A percentile compares a stretch with the other conserved stretches of the same genome.
phyloP scores from a whole-genome alignment of 2,888 invertebrate species.

The Campopleginae sp. region DNA sequence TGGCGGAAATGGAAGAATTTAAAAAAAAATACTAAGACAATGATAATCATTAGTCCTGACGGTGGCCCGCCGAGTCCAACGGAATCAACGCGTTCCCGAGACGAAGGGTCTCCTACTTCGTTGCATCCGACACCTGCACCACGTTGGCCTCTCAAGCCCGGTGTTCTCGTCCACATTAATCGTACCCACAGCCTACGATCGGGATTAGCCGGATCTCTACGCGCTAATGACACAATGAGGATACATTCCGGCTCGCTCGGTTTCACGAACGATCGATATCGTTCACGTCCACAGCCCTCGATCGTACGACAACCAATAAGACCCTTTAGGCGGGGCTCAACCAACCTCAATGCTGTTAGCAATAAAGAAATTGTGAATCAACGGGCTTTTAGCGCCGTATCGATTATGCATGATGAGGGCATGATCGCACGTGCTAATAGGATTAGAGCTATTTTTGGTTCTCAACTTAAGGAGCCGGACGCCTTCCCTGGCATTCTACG shows the following conservation, averaged over 20 bases:
- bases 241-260: slow-evolving; percentile 70
- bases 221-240: slow-evolving; percentile 74
- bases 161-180: slow-evolving; percentile 94
- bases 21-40: slow-evolving; percentile 38
- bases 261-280: slow-evolving; percentile 67
- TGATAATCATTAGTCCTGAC: slow-evolving; percentile 83
- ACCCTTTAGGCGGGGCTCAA: slow-evolving; percentile 68
- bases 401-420: slow-evolving; percentile 78
- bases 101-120: slow-evolving; percentile 69
- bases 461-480: slow-evolving; percentile 80
- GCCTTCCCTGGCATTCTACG: slow-evolving; percentile 82
- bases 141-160: slow-evolving; percentile 95
- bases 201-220: slow-evolving; percentile 76
- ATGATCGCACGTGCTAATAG: slow-evolving; percentile 82
- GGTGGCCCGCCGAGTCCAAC: slow-evolving; percentile 83
- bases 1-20: not conserved
- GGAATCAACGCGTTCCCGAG: slow-evolving; percentile 78
- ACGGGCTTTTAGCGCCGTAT: slow-evolving; percentile 69
- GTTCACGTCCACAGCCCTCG: slow-evolving; percentile 64
- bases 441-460: slow-evolving; percentile 82
- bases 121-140: slow-evolving; percentile 85
- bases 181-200: slow-evolving; percentile 89
- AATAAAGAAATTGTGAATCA: slow-evolving; percentile 63
- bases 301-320: slow-evolving; percentile 69
- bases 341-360: slow-evolving; percentile 32